Percentiles rank a stretch among this genome's conserved stretches.
Conservation (phyloP, 2,888 invertebrate species). For the Galeopsomyia nigrocyanea region DNA sequence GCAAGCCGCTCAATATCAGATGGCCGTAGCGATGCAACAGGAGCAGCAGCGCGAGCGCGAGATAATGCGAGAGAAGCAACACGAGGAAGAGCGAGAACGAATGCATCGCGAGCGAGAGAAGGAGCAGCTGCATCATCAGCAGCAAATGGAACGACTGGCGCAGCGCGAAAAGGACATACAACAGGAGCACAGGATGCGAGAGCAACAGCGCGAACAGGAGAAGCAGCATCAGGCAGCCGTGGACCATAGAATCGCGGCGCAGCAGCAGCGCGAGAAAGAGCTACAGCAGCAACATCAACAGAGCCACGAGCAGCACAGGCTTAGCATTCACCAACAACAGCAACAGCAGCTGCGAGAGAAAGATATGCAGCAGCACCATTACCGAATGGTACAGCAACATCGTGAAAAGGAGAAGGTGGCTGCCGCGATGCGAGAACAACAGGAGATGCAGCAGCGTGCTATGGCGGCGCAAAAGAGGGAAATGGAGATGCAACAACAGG, state of each 20-base stretch:
- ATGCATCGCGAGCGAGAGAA: slow-evolving; percentile 62
- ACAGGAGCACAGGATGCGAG: slow-evolving; percentile 60
- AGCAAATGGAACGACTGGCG: slow-evolving; percentile 64
- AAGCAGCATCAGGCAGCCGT: slow-evolving; percentile 57
- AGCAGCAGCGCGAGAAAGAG: slow-evolving; percentile 62
- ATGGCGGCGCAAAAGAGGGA: slow-evolving; percentile 59
- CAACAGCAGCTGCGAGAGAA: slow-evolving; percentile 59
- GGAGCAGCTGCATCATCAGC: slow-evolving; percentile 62
- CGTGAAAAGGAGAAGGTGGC: slow-evolving; percentile 58
- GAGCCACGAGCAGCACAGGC: slow-evolving; percentile 59
- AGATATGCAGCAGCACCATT: slow-evolving; percentile 58
- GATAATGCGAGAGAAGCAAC: slow-evolving; percentile 60
- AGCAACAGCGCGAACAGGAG: slow-evolving; percentile 61
- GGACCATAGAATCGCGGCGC: slow-evolving; percentile 53
- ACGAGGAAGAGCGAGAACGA: slow-evolving; percentile 59
- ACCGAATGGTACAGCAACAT: slow-evolving; percentile 52
- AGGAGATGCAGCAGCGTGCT: slow-evolving; percentile 53
- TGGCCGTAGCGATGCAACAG: slow-evolving; percentile 60
- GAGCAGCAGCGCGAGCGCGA: slow-evolving; percentile 65
- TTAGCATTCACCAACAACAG: slow-evolving; percentile 56
- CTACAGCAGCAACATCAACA: slow-evolving; percentile 64
- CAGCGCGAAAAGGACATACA: slow-evolving; percentile 63
- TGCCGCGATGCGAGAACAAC: slow-evolving; percentile 57
- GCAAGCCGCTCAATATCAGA: slow-evolving; percentile 61
- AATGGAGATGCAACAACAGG: slow-evolving; percentile 60